Base-by-base conservation (phyloP, 2,797 vertebrate genomes). In the Steatocranus sp. region DNA sequence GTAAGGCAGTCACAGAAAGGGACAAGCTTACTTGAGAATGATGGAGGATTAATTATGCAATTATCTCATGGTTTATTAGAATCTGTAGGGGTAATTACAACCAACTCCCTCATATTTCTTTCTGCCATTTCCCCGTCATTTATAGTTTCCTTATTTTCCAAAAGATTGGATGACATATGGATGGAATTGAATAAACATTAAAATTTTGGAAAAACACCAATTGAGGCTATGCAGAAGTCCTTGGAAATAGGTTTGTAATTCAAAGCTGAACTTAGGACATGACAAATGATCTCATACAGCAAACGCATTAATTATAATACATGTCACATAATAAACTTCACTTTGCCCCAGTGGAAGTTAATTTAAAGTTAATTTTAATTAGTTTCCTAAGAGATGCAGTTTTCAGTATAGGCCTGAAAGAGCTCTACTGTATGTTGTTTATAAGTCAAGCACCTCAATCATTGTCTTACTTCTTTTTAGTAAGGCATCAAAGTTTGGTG, bases 21-120 rank as follows among this genome's bases (percentile, higher is more conserved):
- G 82, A 84, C 48, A 74, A 92, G 86, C 79, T 89, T 85, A 86
- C 83, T 84, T 83, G 87, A 91, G 85, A 88, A 87, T 83, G 15
- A 93, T 93, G 74, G 82, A 93, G 91, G 91, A 94, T 94, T 94
- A 93, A 94, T 94, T 94, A 92, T 86, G 87, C 91, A 93, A 95
- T 95, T 94, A 95, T 92, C 84, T 89, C 85, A 81, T 90, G 86
- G 90, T 82, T 34, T 88, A 86, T 83, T 88, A 82, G 82, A 93
- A 87, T 93, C 88, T 91, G 82, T 83, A 85, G 82, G 68, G 84
- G 79, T 94, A 95, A 95, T 95, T 94, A 93, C 88, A 91, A 89
- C 90, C 84, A 43, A 25, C 75, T 84, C 87, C 85, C 93, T 95
- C 79, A 90, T 94, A 94, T 94, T 93, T 90, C 84, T 81, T 89